Evolutionary conservation across 2,113 vertebrate species (phyloP).

Genomic region (Psilopogon haemacephalus): DNA sequence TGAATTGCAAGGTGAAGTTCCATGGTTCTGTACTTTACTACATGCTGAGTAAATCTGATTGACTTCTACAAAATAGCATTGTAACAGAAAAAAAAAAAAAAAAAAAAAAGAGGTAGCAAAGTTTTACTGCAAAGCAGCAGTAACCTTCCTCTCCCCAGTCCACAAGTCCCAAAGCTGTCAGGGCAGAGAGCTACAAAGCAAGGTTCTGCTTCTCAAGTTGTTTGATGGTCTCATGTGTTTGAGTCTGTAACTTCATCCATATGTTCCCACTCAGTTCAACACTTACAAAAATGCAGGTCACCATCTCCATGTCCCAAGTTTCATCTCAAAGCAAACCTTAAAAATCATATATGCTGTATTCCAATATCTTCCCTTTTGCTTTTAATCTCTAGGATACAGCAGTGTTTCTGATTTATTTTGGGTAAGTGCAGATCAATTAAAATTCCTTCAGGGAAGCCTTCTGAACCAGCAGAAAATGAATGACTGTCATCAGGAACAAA

Average conservation of each 20-base stretch:
- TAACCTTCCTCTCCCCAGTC: background rate
- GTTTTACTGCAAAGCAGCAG: conserved; percentile 14
- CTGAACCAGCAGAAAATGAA: conserved; percentile 68
- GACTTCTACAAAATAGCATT: conserved; percentile 13
- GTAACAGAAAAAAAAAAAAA: background rate
- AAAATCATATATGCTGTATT: conserved; percentile 37
- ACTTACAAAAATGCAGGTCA: conserved; percentile 40
- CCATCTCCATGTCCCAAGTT: conserved; percentile 8
- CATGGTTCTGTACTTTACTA: background rate
- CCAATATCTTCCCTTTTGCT: conserved; percentile 52
- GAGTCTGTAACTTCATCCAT: background rate
- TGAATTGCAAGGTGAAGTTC: background rate
- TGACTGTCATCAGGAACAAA: conserved; percentile 71
- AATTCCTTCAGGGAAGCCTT: conserved; percentile 72
- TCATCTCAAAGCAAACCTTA: conserved; percentile 48
- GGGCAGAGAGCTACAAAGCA: background rate
- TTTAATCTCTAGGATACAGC: conserved; percentile 68
- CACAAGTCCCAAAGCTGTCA: background rate
- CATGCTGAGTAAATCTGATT: background rate
- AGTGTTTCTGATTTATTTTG: conserved; percentile 69
- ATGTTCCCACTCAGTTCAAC: conserved; percentile 4
- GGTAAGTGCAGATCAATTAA: conserved; percentile 70
- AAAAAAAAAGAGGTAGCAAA: background rate
- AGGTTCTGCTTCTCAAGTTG: conserved; percentile 20
- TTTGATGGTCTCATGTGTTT: background rate